These are phyloP conservation scores for Pagrus major DNA, from an alignment of 2,113 vertebrate species.

Conservation along the genomic window DNA sequence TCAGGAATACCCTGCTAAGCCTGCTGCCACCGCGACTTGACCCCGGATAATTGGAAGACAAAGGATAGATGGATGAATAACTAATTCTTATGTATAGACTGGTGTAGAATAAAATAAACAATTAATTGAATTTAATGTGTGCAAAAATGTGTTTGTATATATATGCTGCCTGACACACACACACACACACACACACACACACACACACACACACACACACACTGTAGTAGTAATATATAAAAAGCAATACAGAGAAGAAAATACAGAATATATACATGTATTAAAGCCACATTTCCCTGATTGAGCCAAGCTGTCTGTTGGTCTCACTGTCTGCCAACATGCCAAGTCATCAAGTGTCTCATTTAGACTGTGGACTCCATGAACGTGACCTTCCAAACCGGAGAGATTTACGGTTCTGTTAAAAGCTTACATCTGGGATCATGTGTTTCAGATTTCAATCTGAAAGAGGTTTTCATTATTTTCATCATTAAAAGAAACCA, in stretches of 20 bases:
- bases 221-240: background rate
- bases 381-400: slow-evolving; percentile 31
- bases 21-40: too few species aligned
- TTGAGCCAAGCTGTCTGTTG: slow-evolving; percentile 26
- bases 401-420: slow-evolving; percentile 18
- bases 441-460: slow-evolving; percentile 39
- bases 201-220: background rate
- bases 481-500: slow-evolving; percentile 36
- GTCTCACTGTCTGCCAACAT: slow-evolving; percentile 7
- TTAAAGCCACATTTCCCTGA: slow-evolving; percentile 24
- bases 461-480: slow-evolving; percentile 44
- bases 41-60: too few species aligned
- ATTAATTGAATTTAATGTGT: background rate
- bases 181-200: background rate
- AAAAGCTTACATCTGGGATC: slow-evolving; percentile 25
- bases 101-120: background rate
- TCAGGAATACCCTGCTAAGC: too few species aligned
- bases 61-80: too few species aligned
- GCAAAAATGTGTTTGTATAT: background rate
- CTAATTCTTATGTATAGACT: too few species aligned
- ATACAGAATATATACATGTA: background rate
- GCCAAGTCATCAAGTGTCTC: slow-evolving; percentile 48
- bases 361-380: slow-evolving; percentile 3
- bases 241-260: background rate
- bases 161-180: background rate